Percentiles rank a stretch among this genome's conserved stretches.
These are phyloP conservation scores for Nansenia antarctica DNA, from an alignment of 2,113 vertebrate genomes.

Conservation along the genomic window DNA sequence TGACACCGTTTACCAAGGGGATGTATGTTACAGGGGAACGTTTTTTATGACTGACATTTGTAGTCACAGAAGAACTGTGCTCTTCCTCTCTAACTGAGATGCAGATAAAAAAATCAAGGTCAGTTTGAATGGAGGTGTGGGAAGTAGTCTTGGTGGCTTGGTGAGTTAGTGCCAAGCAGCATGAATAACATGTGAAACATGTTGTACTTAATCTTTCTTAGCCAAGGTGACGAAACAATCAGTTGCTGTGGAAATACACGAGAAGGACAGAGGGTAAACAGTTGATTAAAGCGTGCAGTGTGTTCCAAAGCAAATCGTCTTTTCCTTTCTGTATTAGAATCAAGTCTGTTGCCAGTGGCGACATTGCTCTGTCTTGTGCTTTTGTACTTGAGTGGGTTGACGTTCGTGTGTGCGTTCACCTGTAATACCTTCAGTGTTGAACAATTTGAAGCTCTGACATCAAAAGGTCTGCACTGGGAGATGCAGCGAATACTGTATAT, in stretches of 20 bases:
- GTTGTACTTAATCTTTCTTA: neutral
- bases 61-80: neutral
- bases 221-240: neutral
- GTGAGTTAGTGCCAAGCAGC: neutral
- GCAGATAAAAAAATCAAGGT: neutral
- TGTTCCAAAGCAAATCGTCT: neutral
- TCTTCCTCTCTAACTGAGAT: neutral
- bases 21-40: neutral
- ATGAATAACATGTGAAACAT: neutral
- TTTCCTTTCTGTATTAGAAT: constrained; percentile 14
- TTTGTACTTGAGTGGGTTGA: constrained; percentile 20
- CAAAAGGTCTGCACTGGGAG: neutral
- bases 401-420: constrained; percentile 3
- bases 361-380: constrained; percentile 5
- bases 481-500: neutral
- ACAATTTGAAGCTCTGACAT: neutral
- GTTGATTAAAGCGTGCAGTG: neutral
- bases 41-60: neutral
- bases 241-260: neutral
- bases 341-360: constrained; percentile 21
- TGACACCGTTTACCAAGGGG: neutral
- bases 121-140: neutral
- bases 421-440: constrained; percentile 7
- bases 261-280: neutral
- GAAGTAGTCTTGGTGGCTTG: neutral